Conservation (phyloP, 2,888 invertebrate species). For the Drosophila eohydei region DNA sequence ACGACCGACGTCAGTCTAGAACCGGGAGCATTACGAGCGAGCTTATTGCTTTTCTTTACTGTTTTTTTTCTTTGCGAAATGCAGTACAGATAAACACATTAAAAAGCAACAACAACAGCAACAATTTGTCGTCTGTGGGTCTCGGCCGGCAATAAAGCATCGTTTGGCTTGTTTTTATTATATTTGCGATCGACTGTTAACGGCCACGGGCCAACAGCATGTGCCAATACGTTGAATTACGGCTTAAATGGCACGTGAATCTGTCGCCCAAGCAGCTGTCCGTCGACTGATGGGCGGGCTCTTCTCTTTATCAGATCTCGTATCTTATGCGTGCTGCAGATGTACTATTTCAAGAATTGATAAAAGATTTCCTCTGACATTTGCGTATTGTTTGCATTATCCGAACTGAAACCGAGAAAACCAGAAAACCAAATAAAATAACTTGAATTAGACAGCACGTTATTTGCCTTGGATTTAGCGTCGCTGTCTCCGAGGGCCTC, state of each 20-base stretch:
- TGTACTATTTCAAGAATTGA: constrained; percentile 52
- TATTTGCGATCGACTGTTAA: constrained; percentile 38
- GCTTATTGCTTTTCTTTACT: background rate
- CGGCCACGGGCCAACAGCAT: constrained; percentile 32
- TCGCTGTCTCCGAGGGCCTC: constrained; percentile 10
- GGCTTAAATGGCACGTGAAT: constrained; percentile 63
- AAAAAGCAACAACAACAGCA: constrained; percentile 31
- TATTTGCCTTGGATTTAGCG: constrained; percentile 30
- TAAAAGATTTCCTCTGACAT: constrained; percentile 53
- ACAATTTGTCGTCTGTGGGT: constrained; percentile 5
- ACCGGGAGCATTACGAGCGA: constrained; percentile 15
- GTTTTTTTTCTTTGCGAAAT: constrained; percentile 32
- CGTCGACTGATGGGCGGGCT: constrained; percentile 24
- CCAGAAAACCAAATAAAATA: background rate
- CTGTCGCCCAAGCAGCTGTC: constrained; percentile 33
- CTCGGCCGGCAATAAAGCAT: constrained; percentile 29
- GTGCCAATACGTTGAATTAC: constrained; percentile 62
- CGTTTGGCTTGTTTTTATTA: constrained; percentile 34
- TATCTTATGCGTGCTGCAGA: constrained; percentile 61
- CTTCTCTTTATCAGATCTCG: constrained; percentile 26
- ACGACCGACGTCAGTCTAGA: constrained; percentile 10
- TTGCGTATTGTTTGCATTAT: constrained; percentile 65
- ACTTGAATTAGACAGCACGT: constrained; percentile 19
- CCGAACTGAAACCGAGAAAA: background rate
- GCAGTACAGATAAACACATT: constrained; percentile 58